These are phyloP conservation scores for Stichopus chloronotus DNA, from an alignment of 35 echinoderm and acorn worm genomes.

Conservation along the genomic window DNA sequence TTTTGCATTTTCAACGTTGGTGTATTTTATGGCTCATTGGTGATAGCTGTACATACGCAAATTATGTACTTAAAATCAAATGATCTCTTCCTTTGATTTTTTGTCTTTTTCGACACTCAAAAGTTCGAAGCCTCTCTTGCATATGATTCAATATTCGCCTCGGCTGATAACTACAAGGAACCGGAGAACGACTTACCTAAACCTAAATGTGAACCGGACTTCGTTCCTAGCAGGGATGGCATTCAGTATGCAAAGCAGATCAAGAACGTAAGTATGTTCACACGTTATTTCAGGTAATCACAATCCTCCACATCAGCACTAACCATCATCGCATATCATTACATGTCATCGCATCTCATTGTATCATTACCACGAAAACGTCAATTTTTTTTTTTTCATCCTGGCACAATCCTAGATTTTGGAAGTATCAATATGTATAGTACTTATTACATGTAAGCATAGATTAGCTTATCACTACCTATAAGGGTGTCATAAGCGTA, in stretches of 20 bases:
- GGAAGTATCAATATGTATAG: too few species aligned
- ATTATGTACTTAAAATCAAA: too few species aligned
- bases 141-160: background rate
- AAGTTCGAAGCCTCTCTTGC: conserved; percentile 44
- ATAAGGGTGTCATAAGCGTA: too few species aligned
- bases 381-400: too few species aligned
- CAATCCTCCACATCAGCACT: background rate
- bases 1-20: too few species aligned
- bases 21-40: too few species aligned
- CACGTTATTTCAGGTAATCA: background rate
- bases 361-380: too few species aligned
- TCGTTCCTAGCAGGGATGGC: background rate
- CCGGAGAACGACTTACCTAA: background rate
- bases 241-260: conserved; percentile 9
- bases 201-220: background rate
- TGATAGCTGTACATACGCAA: too few species aligned
- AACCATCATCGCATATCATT: background rate
- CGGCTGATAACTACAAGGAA: conserved; percentile 3
- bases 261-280: conserved; percentile 8
- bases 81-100: background rate
- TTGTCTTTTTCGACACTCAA: background rate
- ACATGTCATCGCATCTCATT: too few species aligned
- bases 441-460: too few species aligned
- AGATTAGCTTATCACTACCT: too few species aligned
- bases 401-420: too few species aligned